These are phyloP conservation scores for Crepidodera aurea DNA, from an alignment of 2,888 invertebrate species.

Conservation along the genomic window DNA sequence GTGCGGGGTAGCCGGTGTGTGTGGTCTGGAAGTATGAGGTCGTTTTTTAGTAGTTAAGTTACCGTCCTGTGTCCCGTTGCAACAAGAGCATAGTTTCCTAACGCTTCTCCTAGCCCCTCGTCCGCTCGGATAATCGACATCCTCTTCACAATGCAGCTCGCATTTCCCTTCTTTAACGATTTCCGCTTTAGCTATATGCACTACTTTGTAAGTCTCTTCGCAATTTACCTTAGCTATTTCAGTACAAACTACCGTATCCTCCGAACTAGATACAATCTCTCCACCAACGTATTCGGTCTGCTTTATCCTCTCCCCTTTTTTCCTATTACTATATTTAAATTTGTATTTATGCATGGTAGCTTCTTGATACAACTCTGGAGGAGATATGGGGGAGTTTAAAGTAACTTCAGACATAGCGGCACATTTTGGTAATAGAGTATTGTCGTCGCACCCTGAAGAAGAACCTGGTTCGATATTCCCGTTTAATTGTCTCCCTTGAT, in stretches of 20 bases:
- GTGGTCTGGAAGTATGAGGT: slow-evolving; percentile 52
- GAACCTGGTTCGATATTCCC: slow-evolving; percentile 53
- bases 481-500: slow-evolving; percentile 54
- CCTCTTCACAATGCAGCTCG: slow-evolving; percentile 52
- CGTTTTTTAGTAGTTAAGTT: slow-evolving; percentile 51
- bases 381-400: slow-evolving; percentile 59
- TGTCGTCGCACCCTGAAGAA: slow-evolving; percentile 56
- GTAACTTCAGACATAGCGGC: slow-evolving; percentile 60
- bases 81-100: slow-evolving; percentile 59
- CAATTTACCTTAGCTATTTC: slow-evolving; percentile 49
- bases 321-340: slow-evolving; percentile 60
- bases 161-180: slow-evolving; percentile 51
- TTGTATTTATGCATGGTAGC: slow-evolving; percentile 58
- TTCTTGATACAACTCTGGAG: slow-evolving; percentile 54
- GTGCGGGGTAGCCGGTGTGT: slow-evolving; percentile 55
- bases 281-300: slow-evolving; percentile 39
- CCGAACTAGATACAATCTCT: slow-evolving; percentile 56
- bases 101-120: slow-evolving; percentile 56
- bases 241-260: slow-evolving; percentile 56
- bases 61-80: slow-evolving; percentile 55
- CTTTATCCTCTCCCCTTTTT: slow-evolving; percentile 53
- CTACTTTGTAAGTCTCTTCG: slow-evolving; percentile 51
- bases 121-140: slow-evolving; percentile 53
- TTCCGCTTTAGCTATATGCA: slow-evolving; percentile 53
- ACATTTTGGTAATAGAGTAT: slow-evolving; percentile 58